Conservation (phyloP, 2,888 invertebrate species). For the Apotomis capreana region DNA sequence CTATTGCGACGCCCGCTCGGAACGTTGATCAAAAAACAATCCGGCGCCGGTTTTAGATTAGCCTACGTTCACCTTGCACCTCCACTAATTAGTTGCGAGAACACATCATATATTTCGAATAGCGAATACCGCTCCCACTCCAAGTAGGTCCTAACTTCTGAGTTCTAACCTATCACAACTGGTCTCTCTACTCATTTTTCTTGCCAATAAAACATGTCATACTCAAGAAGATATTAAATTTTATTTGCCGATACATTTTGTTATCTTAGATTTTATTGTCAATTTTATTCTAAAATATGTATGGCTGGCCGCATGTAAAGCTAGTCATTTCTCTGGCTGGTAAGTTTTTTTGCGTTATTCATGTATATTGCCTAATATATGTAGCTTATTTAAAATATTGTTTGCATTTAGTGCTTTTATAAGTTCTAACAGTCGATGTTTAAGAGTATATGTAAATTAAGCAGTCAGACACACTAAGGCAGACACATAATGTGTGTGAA, state of each 20-base stretch:
- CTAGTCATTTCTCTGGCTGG: conserved; percentile 61
- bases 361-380: conserved; percentile 53
- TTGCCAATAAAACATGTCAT: conserved; percentile 71
- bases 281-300: conserved; percentile 25
- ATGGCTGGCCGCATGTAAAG: conserved; percentile 45
- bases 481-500: conserved; percentile 50
- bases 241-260: conserved; percentile 13
- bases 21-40: conserved; percentile 65
- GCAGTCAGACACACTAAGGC: conserved; percentile 49
- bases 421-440: conserved; percentile 26
- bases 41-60: conserved; percentile 68
- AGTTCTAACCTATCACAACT: conserved; percentile 47
- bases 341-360: conserved; percentile 51
- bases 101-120: conserved; percentile 26
- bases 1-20: conserved; percentile 64
- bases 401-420: conserved; percentile 57
- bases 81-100: conserved; percentile 44
- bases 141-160: neutral
- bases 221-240: conserved; percentile 37
- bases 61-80: conserved; percentile 65
- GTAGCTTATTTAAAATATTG: conserved; percentile 50
- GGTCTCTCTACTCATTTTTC: conserved; percentile 70
- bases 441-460: conserved; percentile 54
- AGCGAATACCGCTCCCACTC: conserved; percentile 5
- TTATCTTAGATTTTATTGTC: conserved; percentile 17